These are phyloP conservation scores for Isichthys henryi DNA, from an alignment of 2,113 vertebrate species.

Conservation along the genomic window DNA sequence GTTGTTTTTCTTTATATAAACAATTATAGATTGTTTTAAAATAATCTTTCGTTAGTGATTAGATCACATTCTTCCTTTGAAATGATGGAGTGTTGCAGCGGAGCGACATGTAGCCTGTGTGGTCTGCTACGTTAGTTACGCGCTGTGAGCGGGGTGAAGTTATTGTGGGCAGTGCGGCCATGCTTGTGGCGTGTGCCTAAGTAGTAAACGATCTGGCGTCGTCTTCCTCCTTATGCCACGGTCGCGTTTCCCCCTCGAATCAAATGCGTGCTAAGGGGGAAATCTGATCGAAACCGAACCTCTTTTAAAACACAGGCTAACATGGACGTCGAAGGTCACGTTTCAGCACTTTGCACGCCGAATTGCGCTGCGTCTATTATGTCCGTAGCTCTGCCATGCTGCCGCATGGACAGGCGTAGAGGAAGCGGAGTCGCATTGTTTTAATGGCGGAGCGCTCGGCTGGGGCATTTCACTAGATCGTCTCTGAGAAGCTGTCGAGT, in stretches of 20 bases:
- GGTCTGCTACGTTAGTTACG: slow-evolving; percentile 12
- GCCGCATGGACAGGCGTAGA: slow-evolving; percentile 57
- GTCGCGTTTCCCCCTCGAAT: background rate
- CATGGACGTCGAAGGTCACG: background rate
- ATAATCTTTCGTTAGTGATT: background rate
- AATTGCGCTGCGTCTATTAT: slow-evolving; percentile 54
- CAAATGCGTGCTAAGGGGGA: background rate
- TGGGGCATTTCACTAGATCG: slow-evolving; percentile 28
- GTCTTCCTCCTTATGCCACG: slow-evolving; percentile 33
- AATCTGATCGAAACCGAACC: background rate
- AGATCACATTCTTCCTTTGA: background rate
- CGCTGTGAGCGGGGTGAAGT: slow-evolving; percentile 41
- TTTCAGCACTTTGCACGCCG: slow-evolving; percentile 13
- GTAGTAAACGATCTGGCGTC: slow-evolving; percentile 40
- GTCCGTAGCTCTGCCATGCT: slow-evolving; percentile 59
- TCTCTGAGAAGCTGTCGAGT: background rate
- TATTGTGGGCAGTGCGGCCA: slow-evolving; percentile 69
- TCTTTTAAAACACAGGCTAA: background rate
- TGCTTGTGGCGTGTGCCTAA: slow-evolving; percentile 62
- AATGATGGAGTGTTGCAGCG: background rate
- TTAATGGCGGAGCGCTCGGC: slow-evolving; percentile 67
- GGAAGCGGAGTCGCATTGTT: slow-evolving; percentile 49
- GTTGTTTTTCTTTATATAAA: slow-evolving; percentile 21
- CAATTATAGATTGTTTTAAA: background rate
- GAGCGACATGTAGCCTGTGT: background rate